These are phyloP conservation scores for Protaetia brevitarsis DNA, from an alignment of 1,140 invertebrate species.

Conservation along the genomic window DNA sequence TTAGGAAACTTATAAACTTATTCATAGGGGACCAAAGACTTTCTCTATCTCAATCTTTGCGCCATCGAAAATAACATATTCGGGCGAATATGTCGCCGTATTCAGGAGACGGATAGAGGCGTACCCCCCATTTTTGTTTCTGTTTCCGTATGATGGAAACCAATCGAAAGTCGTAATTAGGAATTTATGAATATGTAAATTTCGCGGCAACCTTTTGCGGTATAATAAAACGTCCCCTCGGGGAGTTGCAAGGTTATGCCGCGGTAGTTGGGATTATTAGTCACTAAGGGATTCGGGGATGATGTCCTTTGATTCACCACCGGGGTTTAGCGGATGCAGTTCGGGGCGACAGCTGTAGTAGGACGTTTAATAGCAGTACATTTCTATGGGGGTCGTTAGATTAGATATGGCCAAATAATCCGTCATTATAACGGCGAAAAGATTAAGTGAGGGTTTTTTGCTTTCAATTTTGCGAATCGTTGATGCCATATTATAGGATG, in stretches of 20 bases:
- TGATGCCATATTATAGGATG: too few relatives aligned
- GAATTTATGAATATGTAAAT: slow-evolving; percentile 12
- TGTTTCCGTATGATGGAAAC: too few relatives aligned
- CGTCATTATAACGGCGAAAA: too few relatives aligned
- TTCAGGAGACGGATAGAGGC: too few relatives aligned
- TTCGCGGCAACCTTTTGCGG: neutral
- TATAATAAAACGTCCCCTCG: neutral
- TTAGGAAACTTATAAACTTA: slow-evolving; percentile 14
- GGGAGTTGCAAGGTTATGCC: neutral
- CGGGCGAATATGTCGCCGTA: slow-evolving; percentile 2
- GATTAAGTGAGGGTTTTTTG: too few relatives aligned
- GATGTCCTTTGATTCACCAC: neutral
- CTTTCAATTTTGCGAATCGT: too few relatives aligned
- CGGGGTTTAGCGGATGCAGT: neutral
- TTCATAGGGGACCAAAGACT: neutral
- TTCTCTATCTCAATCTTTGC: neutral
- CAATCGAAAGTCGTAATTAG: neutral
- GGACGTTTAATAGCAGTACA: too few relatives aligned
- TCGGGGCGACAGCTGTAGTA: neutral
- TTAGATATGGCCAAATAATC: neutral
- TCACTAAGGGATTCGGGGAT: neutral
- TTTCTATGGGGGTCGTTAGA: neutral
- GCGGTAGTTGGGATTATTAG: slow-evolving; percentile 11
- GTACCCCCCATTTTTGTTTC: too few relatives aligned
- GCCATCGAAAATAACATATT: neutral